Conservation (phyloP, 1,140 invertebrate genomes). For the Pseudachorutes palmiensis region DNA sequence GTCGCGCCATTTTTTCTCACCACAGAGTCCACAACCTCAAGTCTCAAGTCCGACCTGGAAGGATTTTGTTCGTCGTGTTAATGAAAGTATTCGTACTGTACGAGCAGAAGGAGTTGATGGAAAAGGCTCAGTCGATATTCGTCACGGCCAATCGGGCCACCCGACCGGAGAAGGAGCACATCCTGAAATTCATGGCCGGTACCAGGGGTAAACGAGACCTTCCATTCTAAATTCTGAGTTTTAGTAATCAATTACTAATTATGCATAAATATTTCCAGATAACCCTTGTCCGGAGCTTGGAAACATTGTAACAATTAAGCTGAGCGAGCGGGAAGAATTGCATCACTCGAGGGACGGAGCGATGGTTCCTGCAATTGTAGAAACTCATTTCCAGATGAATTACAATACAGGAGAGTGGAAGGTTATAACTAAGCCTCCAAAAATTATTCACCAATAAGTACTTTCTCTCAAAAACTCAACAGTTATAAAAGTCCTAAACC, state of each 20-base stretch:
- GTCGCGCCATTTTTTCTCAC: too few species aligned
- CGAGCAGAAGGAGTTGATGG: constrained; percentile 82
- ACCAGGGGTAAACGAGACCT: constrained; percentile 65
- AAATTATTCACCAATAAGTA: constrained; percentile 26
- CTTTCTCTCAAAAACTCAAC: too few species aligned
- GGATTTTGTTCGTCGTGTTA: too few species aligned
- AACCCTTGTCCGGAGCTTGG: constrained; percentile 90
- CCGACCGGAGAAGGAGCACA: constrained; percentile 89
- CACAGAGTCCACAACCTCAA: too few species aligned
- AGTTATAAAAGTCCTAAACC: too few species aligned
- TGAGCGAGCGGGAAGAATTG: constrained; percentile 78
- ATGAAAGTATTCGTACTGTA: constrained; percentile 27
- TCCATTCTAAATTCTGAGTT: too few species aligned
- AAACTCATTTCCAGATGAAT: constrained; percentile 95
- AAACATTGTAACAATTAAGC: constrained; percentile 83
- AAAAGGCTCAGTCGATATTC: constrained; percentile 96
- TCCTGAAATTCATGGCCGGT: constrained; percentile 96
- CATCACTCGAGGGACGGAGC: constrained; percentile 65
- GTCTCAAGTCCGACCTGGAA: too few species aligned
- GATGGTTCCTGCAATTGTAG: constrained; percentile 65
- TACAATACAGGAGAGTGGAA: constrained; percentile 92
- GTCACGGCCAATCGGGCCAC: constrained; percentile 89
- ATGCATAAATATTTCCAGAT: constrained; percentile 50
- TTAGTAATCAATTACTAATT: background rate
- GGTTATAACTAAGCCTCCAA: constrained; percentile 63